phyloP scores from a whole-genome alignment of 2,888 invertebrate species.

The Axea sp. region DNA sequence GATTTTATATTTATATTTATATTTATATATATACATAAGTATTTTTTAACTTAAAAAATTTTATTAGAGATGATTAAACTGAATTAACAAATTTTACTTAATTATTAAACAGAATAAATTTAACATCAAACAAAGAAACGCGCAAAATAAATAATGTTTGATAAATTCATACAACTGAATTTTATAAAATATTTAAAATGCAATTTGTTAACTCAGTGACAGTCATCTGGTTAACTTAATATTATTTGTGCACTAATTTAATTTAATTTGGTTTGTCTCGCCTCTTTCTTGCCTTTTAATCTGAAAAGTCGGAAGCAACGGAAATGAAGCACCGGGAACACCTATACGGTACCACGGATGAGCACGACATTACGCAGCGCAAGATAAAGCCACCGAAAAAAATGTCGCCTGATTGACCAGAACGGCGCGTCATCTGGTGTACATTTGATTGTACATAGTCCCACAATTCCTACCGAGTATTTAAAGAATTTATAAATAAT shows the following conservation, averaged over 20 bases:
- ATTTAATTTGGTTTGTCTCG: constrained; percentile 49
- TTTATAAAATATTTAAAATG: too few relatives aligned
- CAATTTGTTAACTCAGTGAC: too few relatives aligned
- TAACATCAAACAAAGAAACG: too few relatives aligned
- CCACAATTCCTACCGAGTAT: constrained; percentile 27
- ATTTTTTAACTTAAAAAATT: too few relatives aligned
- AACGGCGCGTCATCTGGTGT: constrained; percentile 19
- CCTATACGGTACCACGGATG: constrained; percentile 79
- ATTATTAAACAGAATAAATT: too few relatives aligned
- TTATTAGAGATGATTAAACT: too few relatives aligned
- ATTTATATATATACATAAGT: too few relatives aligned
- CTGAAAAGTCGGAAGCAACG: constrained; percentile 80
- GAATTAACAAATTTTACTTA: too few relatives aligned
- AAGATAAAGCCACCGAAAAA: constrained; percentile 72
- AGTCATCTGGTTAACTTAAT: too few relatives aligned
- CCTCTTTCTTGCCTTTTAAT: constrained; percentile 68
- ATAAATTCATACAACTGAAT: too few relatives aligned
- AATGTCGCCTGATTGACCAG: constrained; percentile 52
- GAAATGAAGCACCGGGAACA: constrained; percentile 81
- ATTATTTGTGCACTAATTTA: constrained; percentile 32
- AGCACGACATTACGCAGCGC: constrained; percentile 70
- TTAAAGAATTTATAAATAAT: constrained; percentile 21
- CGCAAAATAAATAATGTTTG: too few relatives aligned
- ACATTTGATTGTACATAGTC: constrained; percentile 39
- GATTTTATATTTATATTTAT: too few relatives aligned